Evolutionary conservation across 2,113 vertebrate species (phyloP).

Genomic region (Eurystomus gularis): DNA sequence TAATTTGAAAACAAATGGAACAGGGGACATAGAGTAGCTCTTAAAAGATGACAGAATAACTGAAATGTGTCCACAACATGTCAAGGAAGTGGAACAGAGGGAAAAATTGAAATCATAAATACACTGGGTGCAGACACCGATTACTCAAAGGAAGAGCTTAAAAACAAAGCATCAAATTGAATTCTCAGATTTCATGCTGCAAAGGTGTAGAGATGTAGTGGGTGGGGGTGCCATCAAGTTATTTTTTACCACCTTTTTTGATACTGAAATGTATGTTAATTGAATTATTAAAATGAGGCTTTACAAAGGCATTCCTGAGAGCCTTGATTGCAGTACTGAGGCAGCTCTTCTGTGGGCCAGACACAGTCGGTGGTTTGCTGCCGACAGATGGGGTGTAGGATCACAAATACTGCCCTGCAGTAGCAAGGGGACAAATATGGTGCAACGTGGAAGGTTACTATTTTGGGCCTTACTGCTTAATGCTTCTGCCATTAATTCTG

Average conservation of each 20-base stretch:
- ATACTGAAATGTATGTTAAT: not conserved
- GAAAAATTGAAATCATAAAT: constrained; percentile 8
- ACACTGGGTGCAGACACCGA: not conserved
- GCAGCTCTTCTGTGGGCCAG: not conserved
- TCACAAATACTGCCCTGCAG: not conserved
- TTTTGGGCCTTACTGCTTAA: not conserved
- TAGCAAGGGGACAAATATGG: not conserved
- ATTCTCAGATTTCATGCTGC: not conserved
- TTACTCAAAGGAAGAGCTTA: not conserved
- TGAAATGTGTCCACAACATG: not conserved
- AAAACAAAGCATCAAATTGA: not conserved
- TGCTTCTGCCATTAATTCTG: not conserved
- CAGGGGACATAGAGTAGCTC: not conserved
- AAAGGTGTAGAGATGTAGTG: not conserved
- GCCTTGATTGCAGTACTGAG: not conserved
- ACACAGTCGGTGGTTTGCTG: not conserved
- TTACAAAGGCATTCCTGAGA: not conserved
- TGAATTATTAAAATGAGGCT: not conserved
- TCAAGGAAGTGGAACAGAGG: not conserved
- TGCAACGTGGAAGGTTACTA: not conserved
- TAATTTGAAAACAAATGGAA: constrained; percentile 46
- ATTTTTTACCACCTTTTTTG: not conserved
- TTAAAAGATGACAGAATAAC: constrained; percentile 31
- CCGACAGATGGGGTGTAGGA: accelerated
- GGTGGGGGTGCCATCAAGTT: not conserved